Base-by-base conservation (phyloP, 2,888 invertebrate species). In the Himalopsyche kuldschensis region DNA sequence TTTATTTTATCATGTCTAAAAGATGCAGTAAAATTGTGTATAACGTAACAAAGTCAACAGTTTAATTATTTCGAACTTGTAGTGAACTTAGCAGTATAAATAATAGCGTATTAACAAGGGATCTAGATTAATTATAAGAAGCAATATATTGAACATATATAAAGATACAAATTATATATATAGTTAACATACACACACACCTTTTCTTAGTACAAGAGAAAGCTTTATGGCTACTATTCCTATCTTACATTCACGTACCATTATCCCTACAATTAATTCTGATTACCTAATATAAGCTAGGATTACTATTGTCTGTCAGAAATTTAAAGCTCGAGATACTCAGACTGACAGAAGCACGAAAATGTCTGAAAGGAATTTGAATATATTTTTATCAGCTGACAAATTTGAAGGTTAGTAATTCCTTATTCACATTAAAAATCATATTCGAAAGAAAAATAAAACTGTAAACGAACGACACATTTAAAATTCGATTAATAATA, bases 201-300 rank as follows among this genome's bases (percentile, higher is more conserved):
- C 24, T 27, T 69, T 69, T 69, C 27, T 69, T 69, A 69, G 27
- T 69, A 69, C 27, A 69, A 1, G 69, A 69, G 69, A 69, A 69
- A 69, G 69, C 69, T 69, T 69, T 69, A 69, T 69, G 69, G 69
- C 30, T 30, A 69, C 69, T 69, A 27, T 27, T 69, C 69, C 20
- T 69, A 35, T 35, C 76, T 41, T 35, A 76, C 76, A 32, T 76
- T 76, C 76, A 32, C 32, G 76, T 76, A 84, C 81, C 83, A 81
- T 80, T 84, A 84, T 84, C 83, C 81, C 78, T 15, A 76, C 83
- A 84, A 84, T 84, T 84, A 84, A 84, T 84, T 81, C 81, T 84
- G 82, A 78, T 77, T 48, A 55, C 78, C 78, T 75, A 30, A 41
- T 35, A 47, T 79, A 30, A 63, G 75, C 78, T 46, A 30, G 79